Evolutionary conservation across 1,140 invertebrate genomes (phyloP).

Genomic region (Ericerus pela): DNA sequence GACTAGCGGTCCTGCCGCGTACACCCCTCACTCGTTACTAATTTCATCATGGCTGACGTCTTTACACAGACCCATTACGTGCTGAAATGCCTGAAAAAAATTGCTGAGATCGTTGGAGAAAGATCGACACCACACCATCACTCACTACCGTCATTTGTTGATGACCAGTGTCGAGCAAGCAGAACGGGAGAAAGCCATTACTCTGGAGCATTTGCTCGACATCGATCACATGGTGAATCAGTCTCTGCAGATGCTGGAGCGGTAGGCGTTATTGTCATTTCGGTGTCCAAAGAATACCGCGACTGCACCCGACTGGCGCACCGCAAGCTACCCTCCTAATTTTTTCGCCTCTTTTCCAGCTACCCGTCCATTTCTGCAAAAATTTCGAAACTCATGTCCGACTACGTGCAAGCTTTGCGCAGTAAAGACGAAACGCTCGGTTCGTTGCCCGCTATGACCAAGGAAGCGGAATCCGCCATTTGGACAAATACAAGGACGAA

Average conservation of each 20-base stretch:
- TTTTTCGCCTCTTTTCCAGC: slow-evolving; percentile 25
- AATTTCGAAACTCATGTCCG: slow-evolving; percentile 76
- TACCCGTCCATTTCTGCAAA: slow-evolving; percentile 69
- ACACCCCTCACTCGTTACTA: no score
- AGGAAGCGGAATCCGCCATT: slow-evolving; percentile 68
- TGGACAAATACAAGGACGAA: slow-evolving; percentile 68
- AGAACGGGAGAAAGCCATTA: slow-evolving; percentile 69
- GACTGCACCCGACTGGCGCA: no score
- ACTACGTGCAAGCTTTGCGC: slow-evolving; percentile 69
- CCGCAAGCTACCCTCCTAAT: no score
- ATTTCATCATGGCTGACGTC: no score
- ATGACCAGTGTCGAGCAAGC: slow-evolving; percentile 69
- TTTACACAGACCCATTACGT: slow-evolving; percentile 60
- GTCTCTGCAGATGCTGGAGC: slow-evolving; percentile 70
- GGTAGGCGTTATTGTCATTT: slow-evolving; percentile 33
- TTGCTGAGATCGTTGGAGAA: slow-evolving; percentile 79
- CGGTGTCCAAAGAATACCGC: no score
- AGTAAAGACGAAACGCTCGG: slow-evolving; percentile 81
- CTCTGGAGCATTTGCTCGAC: slow-evolving; percentile 67
- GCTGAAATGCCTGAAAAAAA: slow-evolving; percentile 83
- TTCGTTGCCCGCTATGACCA: slow-evolving; percentile 65
- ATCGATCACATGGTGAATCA: slow-evolving; percentile 87
- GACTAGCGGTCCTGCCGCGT: no score
- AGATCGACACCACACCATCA: slow-evolving; percentile 87
- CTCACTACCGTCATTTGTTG: slow-evolving; percentile 82